Evolutionary conservation across 2,888 invertebrate genomes (phyloP), one percentile per base, ranked within the genome.

Genomic region (Furcula furcula): DNA sequence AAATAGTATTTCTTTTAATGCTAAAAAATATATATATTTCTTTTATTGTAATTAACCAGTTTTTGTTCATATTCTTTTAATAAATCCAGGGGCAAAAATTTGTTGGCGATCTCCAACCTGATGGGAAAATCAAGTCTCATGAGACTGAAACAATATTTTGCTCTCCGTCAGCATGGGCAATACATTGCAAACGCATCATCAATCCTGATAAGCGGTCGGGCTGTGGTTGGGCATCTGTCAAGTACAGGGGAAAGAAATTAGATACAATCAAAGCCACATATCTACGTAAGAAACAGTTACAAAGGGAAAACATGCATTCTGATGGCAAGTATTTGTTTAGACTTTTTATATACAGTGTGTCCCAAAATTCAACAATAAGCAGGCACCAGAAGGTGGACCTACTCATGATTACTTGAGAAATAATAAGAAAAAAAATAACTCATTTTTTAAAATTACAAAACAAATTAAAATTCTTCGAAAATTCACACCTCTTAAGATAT

Each of bases 161-260:
- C 44, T 96, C 97, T 1, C 97, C 97, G 1, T 96, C 96, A 58
- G 96, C 97, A 1, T 97, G 97, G 97, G 97, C 97, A 0, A 95
- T 96, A 73, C 95, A 96, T 67, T 97, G 97, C 67, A 97, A 97
- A 72, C 91, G 95, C 50, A 94, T 96, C 36, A 95, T 97, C 31
- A 97, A 97, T 78, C 97, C 97, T 0, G 95, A 95, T 46, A 97
- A 97, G 76, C 95, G 96, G 64, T 96, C 96, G 21, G 97, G 97
- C 1, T 97, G 97, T 84, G 97, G 97, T 1, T 97, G 97, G 97
- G 96, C 96, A 2, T 96, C 96, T 2, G 96, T 96, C 19, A 94
- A 95, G 65, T 97, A 97, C 65, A 93, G 92, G 69, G 96, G 96
- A 1, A 94, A 94, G 65, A 97, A 97, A 76, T 79, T 97, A 64